Evolutionary conservation across 2,113 vertebrate species (phyloP).

Genomic region (Leptobrachium ailaonicum): DNA sequence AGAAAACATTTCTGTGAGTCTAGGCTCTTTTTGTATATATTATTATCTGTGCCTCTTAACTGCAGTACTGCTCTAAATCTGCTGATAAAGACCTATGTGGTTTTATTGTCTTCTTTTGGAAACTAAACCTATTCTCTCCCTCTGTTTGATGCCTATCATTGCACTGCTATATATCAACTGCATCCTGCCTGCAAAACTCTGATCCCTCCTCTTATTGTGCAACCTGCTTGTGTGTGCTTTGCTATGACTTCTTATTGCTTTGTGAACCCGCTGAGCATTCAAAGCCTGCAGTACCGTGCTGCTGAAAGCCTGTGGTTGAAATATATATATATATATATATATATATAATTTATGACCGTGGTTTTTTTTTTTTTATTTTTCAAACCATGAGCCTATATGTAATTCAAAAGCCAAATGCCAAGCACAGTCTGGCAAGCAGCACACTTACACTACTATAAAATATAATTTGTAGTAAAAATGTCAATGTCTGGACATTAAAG

Average conservation of each 20-base stretch:
- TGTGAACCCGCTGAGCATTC: not conserved
- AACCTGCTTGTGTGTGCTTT: slow-evolving; percentile 29
- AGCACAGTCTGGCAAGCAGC: not conserved
- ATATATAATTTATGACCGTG: not conserved
- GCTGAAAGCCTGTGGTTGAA: not conserved
- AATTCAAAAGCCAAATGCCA: not conserved
- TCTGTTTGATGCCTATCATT: not conserved
- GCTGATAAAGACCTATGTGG: slow-evolving; percentile 9
- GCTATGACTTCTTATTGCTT: slow-evolving; percentile 12
- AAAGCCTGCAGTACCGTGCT: not conserved
- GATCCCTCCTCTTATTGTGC: not conserved
- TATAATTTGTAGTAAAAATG: no score
- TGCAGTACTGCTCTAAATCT: slow-evolving; percentile 24
- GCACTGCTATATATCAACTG: not conserved
- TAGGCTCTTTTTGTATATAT: slow-evolving; percentile 39
- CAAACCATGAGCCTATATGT: not conserved
- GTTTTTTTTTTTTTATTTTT: not conserved
- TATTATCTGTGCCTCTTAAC: slow-evolving; percentile 21
- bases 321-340: not conserved
- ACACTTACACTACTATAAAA: not conserved
- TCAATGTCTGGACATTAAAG: no score
- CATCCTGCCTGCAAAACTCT: slow-evolving; percentile 17
- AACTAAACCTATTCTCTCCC: not conserved
- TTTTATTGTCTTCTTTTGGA: slow-evolving; percentile 13
- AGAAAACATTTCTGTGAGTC: slow-evolving; percentile 43